phyloP scores from a whole-genome alignment of 2,888 invertebrate genomes.

The Agapetus fuscipes region DNA sequence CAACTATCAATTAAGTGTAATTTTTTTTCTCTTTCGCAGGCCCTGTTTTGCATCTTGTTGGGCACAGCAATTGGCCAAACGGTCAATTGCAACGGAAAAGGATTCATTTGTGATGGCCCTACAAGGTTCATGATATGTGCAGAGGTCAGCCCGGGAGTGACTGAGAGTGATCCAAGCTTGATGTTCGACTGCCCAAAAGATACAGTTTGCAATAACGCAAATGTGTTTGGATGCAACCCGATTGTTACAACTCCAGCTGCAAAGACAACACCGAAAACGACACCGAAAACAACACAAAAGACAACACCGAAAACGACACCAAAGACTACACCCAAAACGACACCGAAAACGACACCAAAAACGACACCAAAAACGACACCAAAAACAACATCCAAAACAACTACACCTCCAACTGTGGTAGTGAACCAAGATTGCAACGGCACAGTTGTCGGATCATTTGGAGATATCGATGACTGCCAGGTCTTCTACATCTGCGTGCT shows the following conservation, averaged over 20 bases:
- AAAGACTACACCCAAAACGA: too few relatives aligned
- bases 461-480: conserved; percentile 6
- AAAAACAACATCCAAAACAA: too few relatives aligned
- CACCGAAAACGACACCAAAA: too few relatives aligned
- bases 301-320: conserved; percentile 3
- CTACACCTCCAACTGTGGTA: too few relatives aligned
- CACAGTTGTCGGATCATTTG: conserved; percentile 6
- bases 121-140: conserved; percentile 22
- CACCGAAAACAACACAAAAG: conserved; percentile 1
- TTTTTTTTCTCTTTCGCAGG: too few relatives aligned
- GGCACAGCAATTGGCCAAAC: not conserved
- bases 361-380: conserved; percentile 3
- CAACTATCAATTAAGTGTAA: too few relatives aligned
- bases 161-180: conserved; percentile 15
- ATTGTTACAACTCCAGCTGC: not conserved
- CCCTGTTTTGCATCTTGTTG: too few relatives aligned
- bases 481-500: conserved; percentile 4
- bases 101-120: conserved; percentile 19
- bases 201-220: conserved; percentile 17
- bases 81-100: conserved; percentile 21
- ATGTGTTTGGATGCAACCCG: conserved; percentile 16
- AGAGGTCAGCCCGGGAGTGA: conserved; percentile 15
- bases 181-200: conserved; percentile 18
- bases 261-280: not conserved
- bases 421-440: too few relatives aligned